These are phyloP conservation scores for Drosophila sturtevanti DNA, from an alignment of 1,140 invertebrate genomes.

Conservation along the genomic window DNA sequence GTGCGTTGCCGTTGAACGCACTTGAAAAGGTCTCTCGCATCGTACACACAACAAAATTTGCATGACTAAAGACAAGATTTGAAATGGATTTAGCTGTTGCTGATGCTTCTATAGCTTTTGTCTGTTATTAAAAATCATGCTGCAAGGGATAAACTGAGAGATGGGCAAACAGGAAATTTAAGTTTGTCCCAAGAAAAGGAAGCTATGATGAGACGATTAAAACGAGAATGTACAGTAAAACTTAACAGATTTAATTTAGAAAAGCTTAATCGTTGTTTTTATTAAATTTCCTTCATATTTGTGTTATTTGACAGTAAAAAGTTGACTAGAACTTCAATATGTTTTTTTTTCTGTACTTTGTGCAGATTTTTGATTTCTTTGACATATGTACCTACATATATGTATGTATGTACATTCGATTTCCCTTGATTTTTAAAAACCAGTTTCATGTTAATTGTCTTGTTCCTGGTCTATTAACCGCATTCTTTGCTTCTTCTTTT, in stretches of 20 bases:
- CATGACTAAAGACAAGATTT: conserved; percentile 69
- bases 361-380: not conserved
- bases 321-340: no score
- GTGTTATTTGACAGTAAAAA: no score
- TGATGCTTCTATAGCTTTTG: conserved; percentile 61
- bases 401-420: not conserved
- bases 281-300: no score
- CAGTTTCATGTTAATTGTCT: conserved; percentile 45
- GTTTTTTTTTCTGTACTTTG: no score
- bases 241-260: not conserved
- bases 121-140: conserved; percentile 70
- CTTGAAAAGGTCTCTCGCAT: conserved; percentile 50
- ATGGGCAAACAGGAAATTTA: conserved; percentile 23
- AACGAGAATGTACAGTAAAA: not conserved
- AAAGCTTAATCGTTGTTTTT: not conserved
- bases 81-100: conserved; percentile 61
- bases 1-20: conserved; percentile 66
- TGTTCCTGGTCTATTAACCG: conserved; percentile 65
- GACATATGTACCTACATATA: no score
- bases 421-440: not conserved
- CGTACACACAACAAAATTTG: conserved; percentile 49
- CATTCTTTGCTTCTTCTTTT: conserved; percentile 6
- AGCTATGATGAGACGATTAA: not conserved
- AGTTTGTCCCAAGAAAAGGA: not conserved
- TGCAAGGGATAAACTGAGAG: conserved; percentile 15